A percentile compares a stretch with the other conserved stretches of the same genome.
phyloP scores from a whole-genome alignment of 2,888 invertebrate species.

The Coelogynopora nodosa region DNA sequence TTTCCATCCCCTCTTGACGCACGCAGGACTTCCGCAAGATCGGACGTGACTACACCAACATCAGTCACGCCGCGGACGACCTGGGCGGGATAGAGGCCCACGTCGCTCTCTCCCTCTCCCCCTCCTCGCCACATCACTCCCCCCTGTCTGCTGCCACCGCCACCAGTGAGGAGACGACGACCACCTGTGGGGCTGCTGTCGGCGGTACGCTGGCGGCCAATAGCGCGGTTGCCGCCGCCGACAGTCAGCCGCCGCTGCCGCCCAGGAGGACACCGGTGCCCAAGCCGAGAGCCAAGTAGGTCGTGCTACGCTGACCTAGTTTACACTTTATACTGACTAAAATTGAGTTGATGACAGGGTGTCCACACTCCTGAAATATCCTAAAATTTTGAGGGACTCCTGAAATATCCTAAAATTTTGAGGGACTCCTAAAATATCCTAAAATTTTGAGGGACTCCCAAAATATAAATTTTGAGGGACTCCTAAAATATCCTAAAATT shows the following conservation, averaged over 20 bases:
- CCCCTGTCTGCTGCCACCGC: not conserved
- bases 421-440: too few species aligned
- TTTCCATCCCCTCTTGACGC: too few species aligned
- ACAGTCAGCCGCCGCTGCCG: constrained; percentile 1
- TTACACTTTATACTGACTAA: too few species aligned
- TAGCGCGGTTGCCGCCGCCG: not conserved
- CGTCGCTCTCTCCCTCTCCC: not conserved
- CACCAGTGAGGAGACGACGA: not conserved
- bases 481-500: too few species aligned
- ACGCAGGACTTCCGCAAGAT: constrained; percentile 18
- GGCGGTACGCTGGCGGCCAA: not conserved
- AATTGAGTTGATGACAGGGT: too few species aligned
- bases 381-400: too few species aligned
- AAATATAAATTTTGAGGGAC: too few species aligned
- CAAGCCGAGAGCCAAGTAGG: constrained; percentile 34
- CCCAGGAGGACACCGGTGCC: constrained; percentile 34
- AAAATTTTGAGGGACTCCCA: too few species aligned
- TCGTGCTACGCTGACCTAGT: too few species aligned
- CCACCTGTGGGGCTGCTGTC: not conserved
- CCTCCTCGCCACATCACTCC: not conserved
- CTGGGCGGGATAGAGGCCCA: not conserved
- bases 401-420: too few species aligned
- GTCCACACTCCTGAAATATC: too few species aligned
- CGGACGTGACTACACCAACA: constrained; percentile 41
- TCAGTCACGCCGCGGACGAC: constrained; percentile 6